Evolutionary conservation across 1,140 invertebrate genomes (phyloP).

Genomic region (Homalodisca vitripennis): DNA sequence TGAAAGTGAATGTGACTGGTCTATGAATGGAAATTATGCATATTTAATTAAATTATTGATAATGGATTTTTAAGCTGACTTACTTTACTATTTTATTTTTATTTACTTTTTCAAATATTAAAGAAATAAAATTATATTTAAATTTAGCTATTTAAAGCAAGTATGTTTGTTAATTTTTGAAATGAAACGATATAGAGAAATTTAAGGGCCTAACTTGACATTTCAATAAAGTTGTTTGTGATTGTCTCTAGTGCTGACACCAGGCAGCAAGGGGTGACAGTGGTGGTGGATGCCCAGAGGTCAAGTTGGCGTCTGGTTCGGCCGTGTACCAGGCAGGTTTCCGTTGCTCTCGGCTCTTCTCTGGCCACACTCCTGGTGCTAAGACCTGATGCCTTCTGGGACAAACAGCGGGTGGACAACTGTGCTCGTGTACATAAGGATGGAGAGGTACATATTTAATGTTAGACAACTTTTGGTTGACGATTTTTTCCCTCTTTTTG

Average conservation of each 20-base stretch:
- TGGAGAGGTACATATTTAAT: conserved; percentile 55
- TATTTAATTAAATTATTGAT: too few relatives aligned
- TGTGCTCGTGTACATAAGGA: conserved; percentile 64
- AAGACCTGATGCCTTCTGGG: conserved; percentile 70
- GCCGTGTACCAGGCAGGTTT: conserved; percentile 58
- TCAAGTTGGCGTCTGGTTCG: conserved; percentile 62
- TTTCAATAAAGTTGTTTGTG: background rate
- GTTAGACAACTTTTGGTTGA: background rate
- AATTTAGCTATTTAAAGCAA: background rate
- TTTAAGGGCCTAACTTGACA: background rate
- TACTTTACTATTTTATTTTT: too few relatives aligned
- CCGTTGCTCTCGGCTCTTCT: conserved; percentile 51
- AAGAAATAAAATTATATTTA: background rate
- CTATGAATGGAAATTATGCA: too few relatives aligned
- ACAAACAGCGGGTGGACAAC: conserved; percentile 67
- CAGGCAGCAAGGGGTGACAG: conserved; percentile 54
- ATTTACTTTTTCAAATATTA: background rate
- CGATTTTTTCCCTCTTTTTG: too few relatives aligned
- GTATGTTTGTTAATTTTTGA: background rate
- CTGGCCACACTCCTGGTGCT: conserved; percentile 57
- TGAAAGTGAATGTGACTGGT: too few relatives aligned
- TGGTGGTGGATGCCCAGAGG: conserved; percentile 63
- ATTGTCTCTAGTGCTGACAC: conserved; percentile 48
- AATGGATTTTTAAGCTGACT: too few relatives aligned
- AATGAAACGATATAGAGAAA: background rate